Percentiles rank a stretch among this genome's conserved stretches.
These are phyloP conservation scores for Aplochiton taeniatus DNA, from an alignment of 2,797 vertebrate genomes.

Conservation along the genomic window DNA sequence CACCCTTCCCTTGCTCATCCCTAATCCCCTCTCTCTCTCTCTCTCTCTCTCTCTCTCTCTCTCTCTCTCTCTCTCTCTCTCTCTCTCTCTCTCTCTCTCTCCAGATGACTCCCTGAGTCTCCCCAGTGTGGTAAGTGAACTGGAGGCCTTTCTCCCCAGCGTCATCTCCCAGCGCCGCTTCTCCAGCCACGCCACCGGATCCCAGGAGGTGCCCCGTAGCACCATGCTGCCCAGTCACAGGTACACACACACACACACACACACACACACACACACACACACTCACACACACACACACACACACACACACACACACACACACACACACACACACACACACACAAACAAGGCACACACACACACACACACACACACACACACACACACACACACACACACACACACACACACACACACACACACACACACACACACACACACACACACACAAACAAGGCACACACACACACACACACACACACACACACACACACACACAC, in stretches of 20 bases:
- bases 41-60: neutral
- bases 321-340: conserved; percentile 7
- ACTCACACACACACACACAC: neutral
- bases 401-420: neutral
- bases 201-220: conserved; percentile 83
- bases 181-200: conserved; percentile 93
- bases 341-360: neutral
- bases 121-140: conserved; percentile 98
- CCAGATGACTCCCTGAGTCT: conserved; percentile 96
- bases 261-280: neutral
- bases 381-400: neutral
- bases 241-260: conserved; percentile 65
- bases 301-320: conserved; percentile 3
- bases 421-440: neutral
- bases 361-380: neutral
- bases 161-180: conserved; percentile 89
- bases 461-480: neutral
- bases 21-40: neutral
- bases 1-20: too few species aligned
- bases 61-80: neutral
- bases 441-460: neutral
- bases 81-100: conserved; percentile 6
- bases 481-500: neutral
- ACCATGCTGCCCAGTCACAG: conserved; percentile 97
- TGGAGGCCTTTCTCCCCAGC: conserved; percentile 90